Evolutionary conservation across 2,797 vertebrate genomes (phyloP), one percentile per base, ranked within the genome.

Genomic region (Cephalopachus bancanus): DNA sequence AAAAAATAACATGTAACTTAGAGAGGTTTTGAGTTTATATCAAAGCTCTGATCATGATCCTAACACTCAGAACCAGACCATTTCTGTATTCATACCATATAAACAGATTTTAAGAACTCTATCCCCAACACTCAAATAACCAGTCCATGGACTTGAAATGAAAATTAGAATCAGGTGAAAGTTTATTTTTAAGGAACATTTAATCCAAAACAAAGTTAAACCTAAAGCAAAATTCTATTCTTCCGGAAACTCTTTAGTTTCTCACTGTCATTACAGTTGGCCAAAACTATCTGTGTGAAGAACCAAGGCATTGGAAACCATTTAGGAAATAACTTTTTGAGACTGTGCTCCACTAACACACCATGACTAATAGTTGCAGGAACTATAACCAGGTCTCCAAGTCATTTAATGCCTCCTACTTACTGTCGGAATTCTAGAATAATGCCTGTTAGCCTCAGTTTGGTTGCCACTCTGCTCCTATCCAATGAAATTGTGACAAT

Each of bases 311-410:
- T 94, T 94, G 93, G 89, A 95, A 93, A 83, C 60, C 30, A 78
- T 95, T 96, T 96, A 97, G 86, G 86, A 94, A 98, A 91, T 64
- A 92, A 79, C 49, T 71, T 95, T 91, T 83, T 84, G 93, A 78
- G 69, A 83, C 1, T 81, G 33, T 64, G 6, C 87, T 95, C 89
- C 20, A 59, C 44, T 76, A 91, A 96, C 75, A 65, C 59, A 57
- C 59, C 86, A 26, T 95, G 81, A 97, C 81, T 92, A 95, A 97
- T 44, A 83, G 74, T 64, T 59, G 44, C 59, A 83, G 84, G 49
- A 97, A 85, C 65, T 59, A 33, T 12, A 37, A 67, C 60, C 89
- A 65, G 10, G 49, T 65, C 57, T 92, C 53, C 91, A 85, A 89
- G 57, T 91, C 76, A 90, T 74, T 93, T 91, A 76, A 44, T 76